Conservation (phyloP, 37 sponge, comb jelly and placozoan species). For the Hexactinellida sp. region DNA sequence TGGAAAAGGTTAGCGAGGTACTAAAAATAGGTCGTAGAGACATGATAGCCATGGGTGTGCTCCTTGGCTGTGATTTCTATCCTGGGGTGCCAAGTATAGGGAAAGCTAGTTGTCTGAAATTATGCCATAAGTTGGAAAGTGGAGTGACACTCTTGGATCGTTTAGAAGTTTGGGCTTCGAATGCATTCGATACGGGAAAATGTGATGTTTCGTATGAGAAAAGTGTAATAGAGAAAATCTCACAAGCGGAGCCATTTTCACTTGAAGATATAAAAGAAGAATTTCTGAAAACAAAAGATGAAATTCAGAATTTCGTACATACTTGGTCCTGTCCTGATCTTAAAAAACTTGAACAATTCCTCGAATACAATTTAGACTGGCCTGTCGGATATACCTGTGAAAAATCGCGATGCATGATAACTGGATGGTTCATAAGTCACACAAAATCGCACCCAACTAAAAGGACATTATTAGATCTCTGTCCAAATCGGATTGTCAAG, state of each 20-base stretch:
- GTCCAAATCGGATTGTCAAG: background rate
- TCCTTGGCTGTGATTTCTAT: slow-evolving; percentile 63
- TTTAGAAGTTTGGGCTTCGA: background rate
- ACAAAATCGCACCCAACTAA: background rate
- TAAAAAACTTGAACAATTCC: background rate
- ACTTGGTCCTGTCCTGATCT: background rate
- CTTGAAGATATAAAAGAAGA: background rate
- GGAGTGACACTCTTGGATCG: background rate
- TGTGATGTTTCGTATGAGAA: background rate
- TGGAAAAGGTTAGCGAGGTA: slow-evolving; percentile 24
- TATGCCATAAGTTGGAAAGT: background rate
- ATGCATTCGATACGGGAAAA: background rate
- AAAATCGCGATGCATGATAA: slow-evolving; percentile 4
- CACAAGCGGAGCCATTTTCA: background rate
- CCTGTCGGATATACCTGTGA: background rate
- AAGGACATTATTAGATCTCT: background rate
- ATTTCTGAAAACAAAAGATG: background rate
- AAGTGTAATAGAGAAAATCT: background rate
- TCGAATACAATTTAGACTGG: slow-evolving; percentile 10
- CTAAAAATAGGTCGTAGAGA: slow-evolving; percentile 37
- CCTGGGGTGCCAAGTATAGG: slow-evolving; percentile 60
- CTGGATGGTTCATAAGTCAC: slow-evolving; percentile 9
- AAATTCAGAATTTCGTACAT: background rate
- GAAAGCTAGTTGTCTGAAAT: slow-evolving; percentile 25
- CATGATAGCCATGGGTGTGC: slow-evolving; percentile 45